Evolutionary conservation across 2,888 invertebrate genomes (phyloP), one percentile per base, ranked within the genome.

Genomic region (Caenorhabditis sulstoni): DNA sequence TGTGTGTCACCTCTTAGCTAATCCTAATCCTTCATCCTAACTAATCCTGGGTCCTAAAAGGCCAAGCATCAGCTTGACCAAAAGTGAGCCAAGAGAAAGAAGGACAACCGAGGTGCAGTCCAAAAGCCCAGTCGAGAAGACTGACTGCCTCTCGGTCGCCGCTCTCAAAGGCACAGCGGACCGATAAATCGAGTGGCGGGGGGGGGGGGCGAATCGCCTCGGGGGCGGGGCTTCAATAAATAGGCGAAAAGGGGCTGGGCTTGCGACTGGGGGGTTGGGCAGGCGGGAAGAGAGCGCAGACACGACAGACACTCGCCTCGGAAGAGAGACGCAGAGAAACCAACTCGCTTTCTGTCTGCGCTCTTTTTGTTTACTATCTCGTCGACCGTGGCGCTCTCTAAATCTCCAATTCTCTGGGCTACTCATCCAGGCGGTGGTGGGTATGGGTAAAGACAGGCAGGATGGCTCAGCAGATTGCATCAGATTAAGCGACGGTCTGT

Each of bases 191-290:
- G 77, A 77, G 77, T 77, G 71, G 20, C 45, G 66, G 77, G 61
- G 53, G 65, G 65, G 66, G 77, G 61, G 53, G 65, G 65, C 66
- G 71, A 70, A 53, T 62, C 59, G 64, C 58, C 62, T 65, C 59
- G 64, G 57, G 64, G 71, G 71, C 76, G 76, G 68, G 68, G 70
- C 50, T 58, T 44, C 52, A 77, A 77, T 77, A 70, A 71, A 71
- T 71, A 77, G 66, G 77, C 77, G 68, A 77, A 77, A 77, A 77
- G 76, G 62, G 76, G 76, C 58, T 55, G 68, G 76, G 68, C 70
- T 58, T 70, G 37, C 18, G 37, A 16, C 47, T 29, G 29, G 44
- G 61, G 62, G 45, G 70, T 39, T 29, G 70, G 61, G 11, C 53
- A 61, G 22, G 35, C 57, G 58, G 37, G 55, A 37, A 23, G 50